Base-by-base conservation (phyloP, 2,888 invertebrate genomes). In the Meganola albula region DNA sequence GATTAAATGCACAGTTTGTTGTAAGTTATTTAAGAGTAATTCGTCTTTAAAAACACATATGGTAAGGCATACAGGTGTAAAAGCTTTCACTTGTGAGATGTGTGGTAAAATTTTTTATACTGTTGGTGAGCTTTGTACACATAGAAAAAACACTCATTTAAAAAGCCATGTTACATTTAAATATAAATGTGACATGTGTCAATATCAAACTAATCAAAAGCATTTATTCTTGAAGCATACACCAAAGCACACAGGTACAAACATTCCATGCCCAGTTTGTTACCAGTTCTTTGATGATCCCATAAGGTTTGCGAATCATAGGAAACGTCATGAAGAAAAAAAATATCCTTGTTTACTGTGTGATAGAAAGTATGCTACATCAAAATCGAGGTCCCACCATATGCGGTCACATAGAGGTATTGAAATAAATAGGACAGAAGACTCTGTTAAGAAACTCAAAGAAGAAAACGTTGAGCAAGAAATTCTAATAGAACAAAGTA, bases 71-170 rank as follows among this genome's bases (percentile, higher is more conserved):
- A 56, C 53, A 1, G 75, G 72, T 1, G 44, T 68, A 0, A 78
- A 72, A 36, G 52, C 64, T 0, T 76, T 43, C 32, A 61, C 74
- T 0, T 83, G 83, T 53, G 82, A 82, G 30, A 53, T 53, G 8
- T 84, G 83, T 45, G 72, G 75, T 0, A 58, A 66, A 4, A 58
- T 72, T 10, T 83, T 76, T 34, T 78, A 53, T 28, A 74, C 77
- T 0, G 27, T 51, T 1, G 53, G 65, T 0, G 82, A 80, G 38
- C 53, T 84, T 0, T 62, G 64, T 5, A 77, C 73, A 24, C 83
- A 83, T 27, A 66, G 50, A 34, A 49, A 57, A 2, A 59, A 42
- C 20, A 60, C 56, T 1, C 82, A 82, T 41, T 47, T 51, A 4
- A 68, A 58, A 10, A 45, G 44, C 5, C 58, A 58, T 20, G 38